phyloP scores from a whole-genome alignment of 2,888 invertebrate species.

The Vandiemenella viatica region DNA sequence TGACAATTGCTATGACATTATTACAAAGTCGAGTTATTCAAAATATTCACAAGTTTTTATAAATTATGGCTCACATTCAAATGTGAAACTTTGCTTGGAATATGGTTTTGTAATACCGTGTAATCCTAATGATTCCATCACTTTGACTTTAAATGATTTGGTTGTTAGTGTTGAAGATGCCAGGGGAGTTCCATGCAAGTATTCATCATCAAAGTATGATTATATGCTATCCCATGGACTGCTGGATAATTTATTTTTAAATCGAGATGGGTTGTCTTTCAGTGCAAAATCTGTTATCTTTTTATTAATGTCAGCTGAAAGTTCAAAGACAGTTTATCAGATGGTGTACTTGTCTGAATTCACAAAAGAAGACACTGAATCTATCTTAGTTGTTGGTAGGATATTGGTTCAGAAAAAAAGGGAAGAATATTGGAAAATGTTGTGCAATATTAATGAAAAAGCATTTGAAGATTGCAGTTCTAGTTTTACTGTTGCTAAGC shows the following conservation, averaged over 20 bases:
- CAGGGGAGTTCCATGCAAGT: constrained; percentile 7
- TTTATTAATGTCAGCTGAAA: constrained; percentile 17
- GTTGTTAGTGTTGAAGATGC: constrained; percentile 16
- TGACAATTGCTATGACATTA: constrained; percentile 36
- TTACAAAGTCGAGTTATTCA: constrained; percentile 35
- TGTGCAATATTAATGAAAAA: constrained; percentile 19
- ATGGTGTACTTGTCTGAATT: constrained; percentile 22
- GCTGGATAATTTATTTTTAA: constrained; percentile 6
- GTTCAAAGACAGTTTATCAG: constrained; percentile 10
- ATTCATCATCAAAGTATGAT: constrained; percentile 4
- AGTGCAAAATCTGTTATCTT: constrained; percentile 18
- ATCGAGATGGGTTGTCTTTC: constrained; percentile 9
- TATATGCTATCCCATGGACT: constrained; percentile 4
- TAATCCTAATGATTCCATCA: constrained; percentile 53
- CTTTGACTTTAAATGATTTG: constrained; percentile 41
- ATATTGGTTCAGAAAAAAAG: constrained; percentile 20
- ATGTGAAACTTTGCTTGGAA: constrained; percentile 62
- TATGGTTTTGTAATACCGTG: constrained; percentile 67
- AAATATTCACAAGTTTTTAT: constrained; percentile 69
- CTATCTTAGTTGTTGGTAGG: constrained; percentile 18
- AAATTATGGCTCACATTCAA: constrained; percentile 72
- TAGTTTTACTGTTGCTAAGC: constrained; percentile 17
- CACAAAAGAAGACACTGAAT: constrained; percentile 17
- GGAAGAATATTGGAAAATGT: constrained; percentile 15
- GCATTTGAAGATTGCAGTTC: constrained; percentile 4